Conservation (phyloP, 2,888 invertebrate species). For the Escarpia spicata region DNA sequence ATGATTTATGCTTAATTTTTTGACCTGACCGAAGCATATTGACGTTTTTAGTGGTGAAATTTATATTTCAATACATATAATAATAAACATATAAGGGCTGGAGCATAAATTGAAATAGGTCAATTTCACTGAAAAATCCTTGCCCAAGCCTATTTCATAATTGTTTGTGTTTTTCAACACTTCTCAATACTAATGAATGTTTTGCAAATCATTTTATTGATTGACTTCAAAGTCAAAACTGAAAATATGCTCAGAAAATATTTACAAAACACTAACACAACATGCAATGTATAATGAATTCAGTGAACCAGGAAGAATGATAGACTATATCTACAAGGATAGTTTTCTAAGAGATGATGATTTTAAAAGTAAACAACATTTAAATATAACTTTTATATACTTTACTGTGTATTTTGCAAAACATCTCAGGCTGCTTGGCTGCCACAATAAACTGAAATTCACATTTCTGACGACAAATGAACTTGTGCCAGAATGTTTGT, state of each 20-base stretch:
- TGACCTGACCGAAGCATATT: too few relatives aligned
- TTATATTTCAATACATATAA: too few relatives aligned
- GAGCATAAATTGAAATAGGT: too few relatives aligned
- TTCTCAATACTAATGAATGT: too few relatives aligned
- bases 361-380: not conserved
- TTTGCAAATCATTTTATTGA: too few relatives aligned
- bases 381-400: not conserved
- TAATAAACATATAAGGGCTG: too few relatives aligned
- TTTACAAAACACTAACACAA: not conserved
- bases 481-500: not conserved
- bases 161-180: too few relatives aligned
- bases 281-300: not conserved
- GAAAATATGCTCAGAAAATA: not conserved
- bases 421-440: not conserved
- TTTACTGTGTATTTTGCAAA: not conserved
- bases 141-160: too few relatives aligned
- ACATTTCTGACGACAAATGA: not conserved
- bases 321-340: not conserved
- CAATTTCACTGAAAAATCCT: too few relatives aligned
- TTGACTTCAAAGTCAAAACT: too few relatives aligned
- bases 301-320: not conserved
- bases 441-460: not conserved
- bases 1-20: too few relatives aligned
- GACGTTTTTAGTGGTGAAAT: too few relatives aligned
- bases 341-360: not conserved